A percentile compares a stretch with the other conserved stretches of the same genome.
Conservation (phyloP, 2,797 vertebrate species). For the Takifugu rubripes region DNA sequence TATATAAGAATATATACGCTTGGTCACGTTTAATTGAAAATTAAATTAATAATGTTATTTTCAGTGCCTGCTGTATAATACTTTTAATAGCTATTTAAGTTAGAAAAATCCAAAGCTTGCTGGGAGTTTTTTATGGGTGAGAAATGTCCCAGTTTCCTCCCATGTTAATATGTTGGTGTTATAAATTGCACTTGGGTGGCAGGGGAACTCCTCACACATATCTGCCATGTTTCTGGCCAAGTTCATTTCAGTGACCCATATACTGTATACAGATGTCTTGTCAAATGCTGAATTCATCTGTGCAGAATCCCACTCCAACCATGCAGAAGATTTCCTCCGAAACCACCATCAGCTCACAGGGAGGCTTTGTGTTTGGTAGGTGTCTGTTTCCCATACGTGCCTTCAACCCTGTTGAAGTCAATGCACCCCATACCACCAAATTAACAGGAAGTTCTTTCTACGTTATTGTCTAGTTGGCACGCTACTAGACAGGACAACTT, state of each 20-base stretch:
- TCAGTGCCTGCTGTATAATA: too few relatives aligned
- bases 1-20: too few relatives aligned
- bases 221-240: conserved; percentile 10
- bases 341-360: conserved; percentile 26
- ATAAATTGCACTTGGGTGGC: conserved; percentile 45
- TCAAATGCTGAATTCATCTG: conserved; percentile 13
- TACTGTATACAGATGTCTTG: background rate
- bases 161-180: conserved; percentile 31
- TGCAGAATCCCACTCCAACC: conserved; percentile 61
- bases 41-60: too few relatives aligned
- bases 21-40: too few relatives aligned
- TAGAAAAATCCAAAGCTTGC: conserved; percentile 22
- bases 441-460: too few relatives aligned
- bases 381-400: background rate
- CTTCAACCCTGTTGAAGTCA: too few relatives aligned
- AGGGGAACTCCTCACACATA: conserved; percentile 24
- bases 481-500: too few relatives aligned
- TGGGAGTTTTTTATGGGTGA: conserved; percentile 34
- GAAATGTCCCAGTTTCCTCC: conserved; percentile 51
- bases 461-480: too few relatives aligned
- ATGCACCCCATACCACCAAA: too few relatives aligned
- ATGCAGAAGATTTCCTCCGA: conserved; percentile 59
- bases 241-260: conserved; percentile 14
- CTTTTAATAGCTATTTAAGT: conserved; percentile 10
- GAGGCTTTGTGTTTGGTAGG: conserved; percentile 71